These are phyloP conservation scores for Syngnathus typhle DNA, from an alignment of 2,113 vertebrate genomes.

Conservation along the genomic window DNA sequence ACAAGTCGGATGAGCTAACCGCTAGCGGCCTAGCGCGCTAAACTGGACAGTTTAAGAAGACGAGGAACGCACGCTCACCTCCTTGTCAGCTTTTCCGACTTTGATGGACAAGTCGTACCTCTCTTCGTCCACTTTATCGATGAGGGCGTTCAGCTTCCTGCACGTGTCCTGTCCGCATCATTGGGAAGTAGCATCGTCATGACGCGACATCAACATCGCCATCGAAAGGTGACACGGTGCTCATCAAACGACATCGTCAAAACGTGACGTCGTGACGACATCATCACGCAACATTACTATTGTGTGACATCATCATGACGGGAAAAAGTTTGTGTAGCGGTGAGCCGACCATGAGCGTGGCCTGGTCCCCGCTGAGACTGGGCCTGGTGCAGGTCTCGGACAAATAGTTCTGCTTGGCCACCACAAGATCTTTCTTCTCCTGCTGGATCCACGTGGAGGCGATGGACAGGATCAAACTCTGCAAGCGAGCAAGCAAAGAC, in stretches of 20 bases:
- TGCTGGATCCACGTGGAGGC: constrained; percentile 77
- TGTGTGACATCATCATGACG: background rate
- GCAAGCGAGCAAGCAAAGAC: background rate
- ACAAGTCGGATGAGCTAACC: no score
- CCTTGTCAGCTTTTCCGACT: constrained; percentile 80
- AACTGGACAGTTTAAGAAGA: no score
- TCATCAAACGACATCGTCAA: no score
- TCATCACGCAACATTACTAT: background rate
- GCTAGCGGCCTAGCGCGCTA: no score
- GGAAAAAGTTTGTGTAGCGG: background rate
- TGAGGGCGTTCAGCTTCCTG: constrained; percentile 79
- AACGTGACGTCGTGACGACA: no score
- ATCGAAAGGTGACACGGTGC: background rate
- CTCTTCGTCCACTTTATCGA: constrained; percentile 86
- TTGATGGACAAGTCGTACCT: constrained; percentile 83
- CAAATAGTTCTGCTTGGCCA: constrained; percentile 78
- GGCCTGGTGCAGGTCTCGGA: constrained; percentile 73
- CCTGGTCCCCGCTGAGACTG: constrained; percentile 66
- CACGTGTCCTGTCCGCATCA: constrained; percentile 75
- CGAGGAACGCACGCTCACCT: constrained; percentile 66
- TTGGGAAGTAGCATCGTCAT: background rate
- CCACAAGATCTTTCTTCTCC: constrained; percentile 67
- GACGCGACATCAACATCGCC: background rate
- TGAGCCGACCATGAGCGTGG: constrained; percentile 1
- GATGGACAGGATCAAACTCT: constrained; percentile 91